Evolutionary conservation across 2,888 invertebrate species (phyloP), one percentile per base, ranked within the genome.

Genomic region (Heliconius aoede): DNA sequence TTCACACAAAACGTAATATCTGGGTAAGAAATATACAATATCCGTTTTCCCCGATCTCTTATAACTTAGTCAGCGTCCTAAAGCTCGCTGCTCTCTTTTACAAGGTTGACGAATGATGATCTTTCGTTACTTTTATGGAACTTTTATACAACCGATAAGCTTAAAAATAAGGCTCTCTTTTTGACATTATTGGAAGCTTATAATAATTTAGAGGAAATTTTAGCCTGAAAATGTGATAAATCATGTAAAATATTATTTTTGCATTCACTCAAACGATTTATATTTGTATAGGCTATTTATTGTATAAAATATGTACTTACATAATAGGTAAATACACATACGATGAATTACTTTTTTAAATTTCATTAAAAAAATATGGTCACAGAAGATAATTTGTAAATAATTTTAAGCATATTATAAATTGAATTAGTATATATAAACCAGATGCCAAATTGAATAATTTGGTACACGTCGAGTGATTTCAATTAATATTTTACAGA

Each of bases 41-140:
- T 30, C 5, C 46, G 73, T 75, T 79, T 76, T 75, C 74, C 24
- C 15, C 72, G 30, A 13, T 72, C 32, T 73, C 61, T 3, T 74
- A 24, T 73, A n/a, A 75, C 81, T 84, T 84, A 76, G 74, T 81
- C 82, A 77, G 18, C 78, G 36, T 67, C 51, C 55, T 68, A 78
- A 83, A 36, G 72, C 36, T 81, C 81, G 82, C 76, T 82, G 82
- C 80, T 83, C 81, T 87, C 83, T 83, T 85, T 86, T 84, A 85
- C 83, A 84, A 85, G 85, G 85, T 85, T 86, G 87, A 86, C 85
- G 85, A 86, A 81, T 84, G 84, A 85, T 86, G 87, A 87, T 88
- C 85, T 87, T 86, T 62, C 62, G 73, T 81, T 79, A 77, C 76
- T 78, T 80, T 80, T 77, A 80, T 78, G 65, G 71, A 73, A 75